Percentiles rank a stretch among this genome's conserved stretches.
Conservation (phyloP, 2,113 vertebrate species). For the Mormoops blainvillei region DNA sequence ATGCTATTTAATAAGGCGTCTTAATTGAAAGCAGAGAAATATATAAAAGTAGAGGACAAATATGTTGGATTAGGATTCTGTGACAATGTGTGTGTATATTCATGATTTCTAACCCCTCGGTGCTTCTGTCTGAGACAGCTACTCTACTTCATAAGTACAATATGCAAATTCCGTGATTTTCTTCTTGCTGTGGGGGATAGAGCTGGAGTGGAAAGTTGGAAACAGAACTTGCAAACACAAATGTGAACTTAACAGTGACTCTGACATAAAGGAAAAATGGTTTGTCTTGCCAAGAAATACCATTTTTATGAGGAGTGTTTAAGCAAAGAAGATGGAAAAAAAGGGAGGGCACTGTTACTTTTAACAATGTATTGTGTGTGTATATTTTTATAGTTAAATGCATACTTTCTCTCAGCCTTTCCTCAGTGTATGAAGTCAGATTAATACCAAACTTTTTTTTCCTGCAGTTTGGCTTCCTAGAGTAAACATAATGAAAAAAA, state of each 20-base stretch:
- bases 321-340: constrained; percentile 69
- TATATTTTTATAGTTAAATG: constrained; percentile 31
- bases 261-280: constrained; percentile 68
- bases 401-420: constrained; percentile 29
- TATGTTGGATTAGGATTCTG: constrained; percentile 61
- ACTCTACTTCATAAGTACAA: constrained; percentile 46
- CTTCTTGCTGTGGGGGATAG: constrained; percentile 62
- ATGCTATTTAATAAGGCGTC: constrained; percentile 78
- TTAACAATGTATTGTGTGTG: constrained; percentile 35
- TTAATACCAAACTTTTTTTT: constrained; percentile 44
- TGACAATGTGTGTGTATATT: neutral
- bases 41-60: constrained; percentile 61
- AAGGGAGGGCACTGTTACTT: constrained; percentile 44
- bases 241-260: constrained; percentile 65
- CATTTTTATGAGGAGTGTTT: constrained; percentile 66
- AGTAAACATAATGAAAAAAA: constrained; percentile 18
- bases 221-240: constrained; percentile 71
- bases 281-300: constrained; percentile 68
- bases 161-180: constrained; percentile 68
- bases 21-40: constrained; percentile 74
- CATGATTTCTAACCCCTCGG: constrained; percentile 55
- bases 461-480: neutral
- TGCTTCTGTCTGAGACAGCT: constrained; percentile 66
- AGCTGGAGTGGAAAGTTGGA: constrained; percentile 70
- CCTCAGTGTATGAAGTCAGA: constrained; percentile 36